Evolutionary conservation across 2,797 vertebrate species (phyloP).

Genomic region (Lemur catta): DNA sequence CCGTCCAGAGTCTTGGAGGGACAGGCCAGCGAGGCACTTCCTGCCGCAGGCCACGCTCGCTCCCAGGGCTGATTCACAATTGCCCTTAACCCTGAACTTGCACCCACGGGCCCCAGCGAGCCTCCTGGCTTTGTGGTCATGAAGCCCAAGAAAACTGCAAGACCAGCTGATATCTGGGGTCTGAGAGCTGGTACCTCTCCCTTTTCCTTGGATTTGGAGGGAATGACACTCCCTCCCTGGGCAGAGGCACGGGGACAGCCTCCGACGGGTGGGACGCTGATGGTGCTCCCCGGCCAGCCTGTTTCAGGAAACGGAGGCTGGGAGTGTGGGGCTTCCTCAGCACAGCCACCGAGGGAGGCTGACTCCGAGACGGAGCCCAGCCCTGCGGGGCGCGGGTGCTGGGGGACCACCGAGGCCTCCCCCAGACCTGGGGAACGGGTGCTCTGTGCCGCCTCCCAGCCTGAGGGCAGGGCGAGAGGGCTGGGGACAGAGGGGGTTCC

Average conservation of each 20-base stretch:
- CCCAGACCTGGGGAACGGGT: too few species aligned
- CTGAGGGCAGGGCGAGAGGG: background rate
- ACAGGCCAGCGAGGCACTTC: background rate
- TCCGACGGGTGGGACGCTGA: background rate
- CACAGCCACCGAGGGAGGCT: background rate
- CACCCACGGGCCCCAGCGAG: background rate
- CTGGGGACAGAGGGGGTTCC: background rate
- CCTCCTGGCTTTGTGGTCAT: too few species aligned
- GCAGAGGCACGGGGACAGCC: background rate
- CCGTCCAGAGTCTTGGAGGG: accelerated
- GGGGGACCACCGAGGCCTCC: accelerated
- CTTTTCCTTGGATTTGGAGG: background rate
- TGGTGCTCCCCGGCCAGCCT: background rate
- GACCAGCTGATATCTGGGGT: accelerated
- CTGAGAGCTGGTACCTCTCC: background rate
- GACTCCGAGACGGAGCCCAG: background rate
- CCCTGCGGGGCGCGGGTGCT: accelerated
- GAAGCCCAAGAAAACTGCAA: background rate
- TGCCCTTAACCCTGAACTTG: too few species aligned
- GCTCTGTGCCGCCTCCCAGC: background rate
- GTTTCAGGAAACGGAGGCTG: background rate
- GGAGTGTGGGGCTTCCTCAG: background rate
- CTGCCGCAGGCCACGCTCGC: too few species aligned
- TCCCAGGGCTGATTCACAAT: background rate
- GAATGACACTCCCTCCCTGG: background rate